These are phyloP conservation scores for Clinocottus analis DNA, from an alignment of 2,113 vertebrate species.

Conservation along the genomic window DNA sequence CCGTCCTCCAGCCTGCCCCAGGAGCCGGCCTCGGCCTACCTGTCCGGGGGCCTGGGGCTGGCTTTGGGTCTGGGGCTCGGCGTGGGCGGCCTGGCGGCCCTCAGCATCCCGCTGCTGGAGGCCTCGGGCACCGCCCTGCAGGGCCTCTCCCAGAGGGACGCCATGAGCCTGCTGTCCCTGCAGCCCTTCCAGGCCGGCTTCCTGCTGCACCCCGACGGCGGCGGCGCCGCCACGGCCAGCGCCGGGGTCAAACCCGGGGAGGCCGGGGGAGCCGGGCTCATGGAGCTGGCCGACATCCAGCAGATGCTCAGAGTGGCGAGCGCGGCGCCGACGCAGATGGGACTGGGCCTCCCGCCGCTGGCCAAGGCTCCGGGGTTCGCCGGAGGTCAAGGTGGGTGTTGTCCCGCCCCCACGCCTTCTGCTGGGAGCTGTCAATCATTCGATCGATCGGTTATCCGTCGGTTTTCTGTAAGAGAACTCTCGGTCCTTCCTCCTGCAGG, in stretches of 20 bases:
- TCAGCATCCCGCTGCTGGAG: slow-evolving; percentile 88
- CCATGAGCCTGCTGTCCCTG: slow-evolving; percentile 89
- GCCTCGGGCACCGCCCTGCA: slow-evolving; percentile 82
- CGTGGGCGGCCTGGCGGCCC: slow-evolving; percentile 70
- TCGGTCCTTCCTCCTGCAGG: slow-evolving; percentile 29
- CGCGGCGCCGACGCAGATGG: slow-evolving; percentile 89
- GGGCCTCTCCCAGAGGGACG: slow-evolving; percentile 87
- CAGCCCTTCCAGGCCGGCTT: slow-evolving; percentile 94
- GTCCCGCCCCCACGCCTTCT: no score
- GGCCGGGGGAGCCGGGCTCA: slow-evolving; percentile 36
- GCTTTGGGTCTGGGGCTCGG: slow-evolving; percentile 41
- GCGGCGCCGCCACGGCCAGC: slow-evolving; percentile 83
- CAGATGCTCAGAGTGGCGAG: slow-evolving; percentile 96
- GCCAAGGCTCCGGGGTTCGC: slow-evolving; percentile 87
- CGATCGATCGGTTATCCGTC: no score
- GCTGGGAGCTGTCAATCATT: neutral
- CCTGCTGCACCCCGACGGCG: slow-evolving; percentile 90
- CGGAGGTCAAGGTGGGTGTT: slow-evolving; percentile 56
- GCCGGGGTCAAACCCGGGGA: slow-evolving; percentile 81
- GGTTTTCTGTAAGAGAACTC: no score
- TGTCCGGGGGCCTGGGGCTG: slow-evolving; percentile 64
- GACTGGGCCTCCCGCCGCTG: slow-evolving; percentile 89
- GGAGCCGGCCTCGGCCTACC: slow-evolving; percentile 81
- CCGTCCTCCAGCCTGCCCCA: slow-evolving; percentile 91
- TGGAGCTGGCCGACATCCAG: slow-evolving; percentile 95